phyloP scores from a whole-genome alignment of 2,888 invertebrate genomes.

The Lingula anatina region DNA sequence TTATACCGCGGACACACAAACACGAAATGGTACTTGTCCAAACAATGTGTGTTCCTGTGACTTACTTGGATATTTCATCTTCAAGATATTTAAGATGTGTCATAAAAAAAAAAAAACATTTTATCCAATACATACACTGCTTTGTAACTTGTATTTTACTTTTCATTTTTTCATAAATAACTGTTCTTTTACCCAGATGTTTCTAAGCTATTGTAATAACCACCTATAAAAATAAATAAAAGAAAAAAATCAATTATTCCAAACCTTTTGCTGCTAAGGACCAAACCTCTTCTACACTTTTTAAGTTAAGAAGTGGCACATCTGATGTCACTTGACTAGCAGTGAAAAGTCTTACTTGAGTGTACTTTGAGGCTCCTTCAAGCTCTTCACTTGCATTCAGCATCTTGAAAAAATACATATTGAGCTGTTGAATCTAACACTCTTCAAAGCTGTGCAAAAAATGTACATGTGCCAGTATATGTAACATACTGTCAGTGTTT shows the following conservation, averaged over 20 bases:
- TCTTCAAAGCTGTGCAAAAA: background rate
- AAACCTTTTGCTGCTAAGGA: slow-evolving; percentile 24
- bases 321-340: slow-evolving; percentile 16
- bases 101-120: too few relatives aligned
- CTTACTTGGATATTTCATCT: too few relatives aligned
- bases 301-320: slow-evolving; percentile 17
- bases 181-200: too few relatives aligned
- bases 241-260: background rate
- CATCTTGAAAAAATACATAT: slow-evolving; percentile 12
- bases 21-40: background rate
- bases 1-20: slow-evolving; percentile 1
- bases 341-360: slow-evolving; percentile 28
- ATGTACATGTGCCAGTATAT: too few relatives aligned
- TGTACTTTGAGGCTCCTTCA: slow-evolving; percentile 19
- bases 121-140: too few relatives aligned
- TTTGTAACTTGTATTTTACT: too few relatives aligned
- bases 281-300: slow-evolving; percentile 21
- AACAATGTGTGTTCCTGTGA: too few relatives aligned
- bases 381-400: slow-evolving; percentile 25
- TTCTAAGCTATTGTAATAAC: too few relatives aligned
- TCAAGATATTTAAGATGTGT: too few relatives aligned
- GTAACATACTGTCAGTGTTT: too few relatives aligned
- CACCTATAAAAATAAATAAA: too few relatives aligned
- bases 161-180: too few relatives aligned
- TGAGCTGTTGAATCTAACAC: background rate